Evolutionary conservation across 35 echinoderm and acorn worm species (phyloP).

Genomic region (Ptychodera flava): DNA sequence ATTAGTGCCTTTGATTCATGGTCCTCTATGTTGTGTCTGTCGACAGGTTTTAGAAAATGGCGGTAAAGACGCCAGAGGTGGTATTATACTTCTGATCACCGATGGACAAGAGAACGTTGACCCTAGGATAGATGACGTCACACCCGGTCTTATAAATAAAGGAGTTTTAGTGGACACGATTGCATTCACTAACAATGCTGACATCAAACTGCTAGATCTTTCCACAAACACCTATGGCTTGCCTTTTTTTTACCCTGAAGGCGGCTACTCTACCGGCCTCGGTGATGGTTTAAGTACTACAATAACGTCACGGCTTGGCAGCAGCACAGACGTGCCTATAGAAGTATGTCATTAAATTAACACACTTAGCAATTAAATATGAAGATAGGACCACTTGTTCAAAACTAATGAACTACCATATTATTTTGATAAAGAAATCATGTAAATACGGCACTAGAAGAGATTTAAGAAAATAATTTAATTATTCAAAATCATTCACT

Average conservation of each 20-base stretch:
- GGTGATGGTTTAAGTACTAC: slow-evolving; percentile 33
- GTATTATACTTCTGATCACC: slow-evolving; percentile 41
- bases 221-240: slow-evolving; percentile 12
- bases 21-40: not conserved
- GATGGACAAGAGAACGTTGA: slow-evolving; percentile 42
- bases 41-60: slow-evolving; percentile 20
- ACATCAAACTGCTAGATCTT: slow-evolving; percentile 4
- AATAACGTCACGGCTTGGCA: not conserved
- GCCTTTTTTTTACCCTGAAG: slow-evolving; percentile 26
- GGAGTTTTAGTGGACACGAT: slow-evolving; percentile 69
- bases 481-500: not conserved
- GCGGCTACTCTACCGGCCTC: slow-evolving; percentile 17
- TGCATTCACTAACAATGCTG: slow-evolving; percentile 39
- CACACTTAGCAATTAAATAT: not conserved
- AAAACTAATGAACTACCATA: too few species aligned
- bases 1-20: too few species aligned
- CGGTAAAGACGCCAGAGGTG: slow-evolving; percentile 21
- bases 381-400: not conserved
- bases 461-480: not conserved
- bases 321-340: not conserved
- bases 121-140: slow-evolving; percentile 41
- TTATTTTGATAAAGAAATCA: not conserved
- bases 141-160: slow-evolving; percentile 17
- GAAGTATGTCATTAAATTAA: not conserved
- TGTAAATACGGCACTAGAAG: not conserved